Percentiles rank a stretch among this genome's conserved stretches.
phyloP scores from a whole-genome alignment of 2,113 vertebrate genomes.

The Heteronetta atricapilla region DNA sequence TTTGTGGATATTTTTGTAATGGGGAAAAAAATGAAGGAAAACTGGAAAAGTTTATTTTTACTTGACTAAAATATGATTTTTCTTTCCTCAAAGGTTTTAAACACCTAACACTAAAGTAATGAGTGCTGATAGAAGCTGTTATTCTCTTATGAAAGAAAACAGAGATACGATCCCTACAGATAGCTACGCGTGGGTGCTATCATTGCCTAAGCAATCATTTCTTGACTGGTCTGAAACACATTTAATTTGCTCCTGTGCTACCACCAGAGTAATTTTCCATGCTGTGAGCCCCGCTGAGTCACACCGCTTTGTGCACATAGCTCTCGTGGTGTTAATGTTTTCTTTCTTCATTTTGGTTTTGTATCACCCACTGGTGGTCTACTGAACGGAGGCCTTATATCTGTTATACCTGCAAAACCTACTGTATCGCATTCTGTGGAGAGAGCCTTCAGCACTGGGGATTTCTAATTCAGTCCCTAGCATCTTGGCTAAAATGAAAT shows the following conservation, averaged over 20 bases:
- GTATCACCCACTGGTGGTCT: not conserved
- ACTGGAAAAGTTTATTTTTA: not conserved
- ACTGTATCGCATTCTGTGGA: rapidly evolving
- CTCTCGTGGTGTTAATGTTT: not conserved
- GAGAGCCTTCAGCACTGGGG: not conserved
- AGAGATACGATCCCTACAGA: not conserved
- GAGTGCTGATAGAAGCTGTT: not conserved
- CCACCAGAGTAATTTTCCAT: not conserved
- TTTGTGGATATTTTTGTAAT: not conserved
- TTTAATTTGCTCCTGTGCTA: not conserved
- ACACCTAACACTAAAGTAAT: not conserved
- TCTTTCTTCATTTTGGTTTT: not conserved
- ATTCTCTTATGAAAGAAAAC: not conserved
- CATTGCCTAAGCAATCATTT: not conserved
- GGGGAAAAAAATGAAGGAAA: not conserved
- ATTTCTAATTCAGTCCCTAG: not conserved
- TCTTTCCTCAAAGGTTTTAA: not conserved
- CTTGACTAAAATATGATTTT: not conserved
- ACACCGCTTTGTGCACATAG: not conserved
- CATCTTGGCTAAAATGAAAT: not conserved
- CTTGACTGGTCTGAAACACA: rapidly evolving
- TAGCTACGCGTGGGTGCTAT: not conserved
- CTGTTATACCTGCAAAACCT: not conserved
- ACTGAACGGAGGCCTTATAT: not conserved
- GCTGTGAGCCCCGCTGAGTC: not conserved